Evolutionary conservation across 2,113 vertebrate genomes (phyloP), one percentile per base, ranked within the genome.

Genomic region (Pseudopodoces humilis): DNA sequence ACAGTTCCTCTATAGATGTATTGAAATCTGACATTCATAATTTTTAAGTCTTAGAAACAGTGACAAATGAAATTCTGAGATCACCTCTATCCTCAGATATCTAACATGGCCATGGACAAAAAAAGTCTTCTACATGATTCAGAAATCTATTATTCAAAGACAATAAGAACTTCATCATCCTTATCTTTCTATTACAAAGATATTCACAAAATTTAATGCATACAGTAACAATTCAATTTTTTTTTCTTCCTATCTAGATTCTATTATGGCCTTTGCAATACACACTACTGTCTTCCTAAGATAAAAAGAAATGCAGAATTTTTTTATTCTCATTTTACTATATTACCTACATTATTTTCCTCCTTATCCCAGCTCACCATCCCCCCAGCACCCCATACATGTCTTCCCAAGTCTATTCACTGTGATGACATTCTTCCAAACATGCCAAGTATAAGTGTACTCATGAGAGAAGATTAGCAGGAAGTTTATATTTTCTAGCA

Each of bases 21-120:
- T 94, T 90, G 35, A 95, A 92, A 95, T 47, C 30, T 92, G 79
- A 87, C 64, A 92, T 90, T 67, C 63, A 59, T 93, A 7, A 59
- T 63, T 93, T 80, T 83, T 27, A 80, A 90, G 39, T 69, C 59
- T 83, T 90, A 86, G 13, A 80, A 91, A 83, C n/a, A 88, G 39
- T n/a, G 39, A 79, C 55, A 91, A 92, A 85, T 37, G 5, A 85
- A 92, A 94, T 70, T 87, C 37, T 59, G 55, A 72, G 75, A 82
- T 95, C 68, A 70, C 21, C 28, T 83, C 82, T 83, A 70, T 62
- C 52, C 33, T 75, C 82, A 63, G 46, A 74, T 67, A 70, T 23
- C 17, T 74, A 90, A 86, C 35, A 71, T 60, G 58, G 50, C 43
- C 78, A 77, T 8, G 92, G 79, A 92, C 71, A 83, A 90, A 89